Base-by-base conservation (phyloP, 2,797 vertebrate genomes). In the Sebastes iracundus region DNA sequence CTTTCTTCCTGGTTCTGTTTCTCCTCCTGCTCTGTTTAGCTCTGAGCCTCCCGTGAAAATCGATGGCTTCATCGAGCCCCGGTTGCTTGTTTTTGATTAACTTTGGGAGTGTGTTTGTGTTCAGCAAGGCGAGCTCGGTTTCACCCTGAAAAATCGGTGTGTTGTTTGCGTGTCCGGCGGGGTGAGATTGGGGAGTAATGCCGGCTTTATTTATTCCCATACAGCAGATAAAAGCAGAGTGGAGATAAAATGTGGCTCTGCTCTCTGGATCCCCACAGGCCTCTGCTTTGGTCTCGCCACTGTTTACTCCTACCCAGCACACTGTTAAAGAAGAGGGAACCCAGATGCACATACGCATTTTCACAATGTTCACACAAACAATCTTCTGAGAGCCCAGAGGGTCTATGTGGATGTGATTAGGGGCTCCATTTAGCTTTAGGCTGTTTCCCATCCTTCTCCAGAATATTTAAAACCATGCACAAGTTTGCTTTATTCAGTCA, bases 221-320 rank as follows among this genome's bases (percentile, higher is more conserved):
- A 5, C 33, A 72, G 52, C 78, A 81, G 80, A 81, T 85, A 64
- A 85, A 87, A 83, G 75, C 60, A 22, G 70, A 33, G 53, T n/a
- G 65, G 28, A 72, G 70, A 77, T 72, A 30, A 77, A 72, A 67
- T 32, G 38, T 69, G 66, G 8, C 59, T 79, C 30, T 20, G 72
- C 75, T 71, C 46, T 46, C 11, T 49, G 76, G 55, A 70, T 74
- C 73, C 80, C 82, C 28, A 42, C 72, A 79, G 85, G 85, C 72
- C 61, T 55, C 38, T 4, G 73, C 82, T 80, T 79, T 67, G 72
- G 72, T 83, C 71, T 52, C 22, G 2, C 49, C 67, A 69, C 46
- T 83, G 80, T 82, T 89, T 82, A 77, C 72, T 60, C 28, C 33
- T 13, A 22, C 78, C 49, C n/a, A 27, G 25, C 4, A 16, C 61